phyloP scores from a whole-genome alignment of 2,888 invertebrate species.

The Hoplodrina ambigua region DNA sequence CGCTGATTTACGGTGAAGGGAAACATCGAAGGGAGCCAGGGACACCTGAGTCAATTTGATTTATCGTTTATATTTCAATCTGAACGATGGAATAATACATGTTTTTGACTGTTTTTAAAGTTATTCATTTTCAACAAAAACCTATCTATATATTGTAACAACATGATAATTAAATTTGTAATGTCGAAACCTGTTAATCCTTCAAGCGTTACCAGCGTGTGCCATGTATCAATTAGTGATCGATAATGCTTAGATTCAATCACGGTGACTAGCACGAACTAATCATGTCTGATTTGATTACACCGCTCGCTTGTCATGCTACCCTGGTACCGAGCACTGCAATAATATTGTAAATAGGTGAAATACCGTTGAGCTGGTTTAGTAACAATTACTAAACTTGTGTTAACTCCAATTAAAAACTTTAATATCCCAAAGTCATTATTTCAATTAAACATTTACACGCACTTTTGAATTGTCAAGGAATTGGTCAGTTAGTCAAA shows the following conservation, averaged over 20 bases:
- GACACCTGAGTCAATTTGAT: not conserved
- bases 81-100: no score
- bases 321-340: conserved; percentile 18
- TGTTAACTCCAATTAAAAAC: not conserved
- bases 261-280: conserved; percentile 41
- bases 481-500: no score
- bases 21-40: not conserved
- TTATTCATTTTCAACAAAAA: no score
- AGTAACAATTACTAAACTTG: not conserved
- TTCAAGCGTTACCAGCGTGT: not conserved
- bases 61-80: not conserved
- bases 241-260: conserved; percentile 43
- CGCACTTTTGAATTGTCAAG: no score
- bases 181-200: conserved; percentile 11
- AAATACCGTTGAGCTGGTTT: not conserved
- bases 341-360: not conserved
- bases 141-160: not conserved
- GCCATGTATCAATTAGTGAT: conserved; percentile 48
- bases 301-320: conserved; percentile 37
- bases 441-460: no score
- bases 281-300: conserved; percentile 58
- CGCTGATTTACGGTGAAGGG: not conserved
- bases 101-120: not conserved
- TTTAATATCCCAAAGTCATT: not conserved
- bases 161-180: not conserved